Evolutionary conservation across 1,140 invertebrate genomes (phyloP).

Genomic region (Maconellicoccus hirsutus): DNA sequence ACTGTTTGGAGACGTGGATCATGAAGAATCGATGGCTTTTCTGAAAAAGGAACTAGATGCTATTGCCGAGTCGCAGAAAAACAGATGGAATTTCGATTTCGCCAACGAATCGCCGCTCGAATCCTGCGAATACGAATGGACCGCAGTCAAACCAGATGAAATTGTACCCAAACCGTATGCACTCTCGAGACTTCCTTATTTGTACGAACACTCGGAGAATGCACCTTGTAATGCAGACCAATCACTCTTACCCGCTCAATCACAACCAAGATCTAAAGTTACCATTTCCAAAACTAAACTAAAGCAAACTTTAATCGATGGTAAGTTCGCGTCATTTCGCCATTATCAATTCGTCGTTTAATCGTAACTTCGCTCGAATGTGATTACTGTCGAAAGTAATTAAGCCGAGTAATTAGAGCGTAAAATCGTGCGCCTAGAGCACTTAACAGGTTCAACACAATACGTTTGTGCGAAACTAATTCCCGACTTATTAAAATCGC

Average conservation of each 20-base stretch:
- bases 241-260: too few relatives aligned
- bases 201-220: not conserved
- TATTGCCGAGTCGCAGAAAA: not conserved
- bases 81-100: constrained; percentile 11
- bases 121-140: not conserved
- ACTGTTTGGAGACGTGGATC: not conserved
- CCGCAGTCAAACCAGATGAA: not conserved
- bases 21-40: not conserved
- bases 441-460: not conserved
- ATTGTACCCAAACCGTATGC: not conserved
- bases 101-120: not conserved
- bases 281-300: not conserved
- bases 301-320: not conserved
- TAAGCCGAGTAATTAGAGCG: constrained; percentile 1
- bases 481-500: too few relatives aligned
- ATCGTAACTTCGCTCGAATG: not conserved
- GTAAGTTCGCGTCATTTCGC: not conserved
- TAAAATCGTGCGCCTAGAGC: not conserved
- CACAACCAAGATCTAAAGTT: not conserved
- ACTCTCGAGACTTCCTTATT: not conserved
- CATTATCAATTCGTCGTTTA: not conserved
- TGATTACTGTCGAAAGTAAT: too few relatives aligned
- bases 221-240: not conserved
- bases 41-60: not conserved
- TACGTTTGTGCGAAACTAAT: too few relatives aligned